phyloP scores from a whole-genome alignment of 1,140 invertebrate genomes.

The Conus betulinus region DNA sequence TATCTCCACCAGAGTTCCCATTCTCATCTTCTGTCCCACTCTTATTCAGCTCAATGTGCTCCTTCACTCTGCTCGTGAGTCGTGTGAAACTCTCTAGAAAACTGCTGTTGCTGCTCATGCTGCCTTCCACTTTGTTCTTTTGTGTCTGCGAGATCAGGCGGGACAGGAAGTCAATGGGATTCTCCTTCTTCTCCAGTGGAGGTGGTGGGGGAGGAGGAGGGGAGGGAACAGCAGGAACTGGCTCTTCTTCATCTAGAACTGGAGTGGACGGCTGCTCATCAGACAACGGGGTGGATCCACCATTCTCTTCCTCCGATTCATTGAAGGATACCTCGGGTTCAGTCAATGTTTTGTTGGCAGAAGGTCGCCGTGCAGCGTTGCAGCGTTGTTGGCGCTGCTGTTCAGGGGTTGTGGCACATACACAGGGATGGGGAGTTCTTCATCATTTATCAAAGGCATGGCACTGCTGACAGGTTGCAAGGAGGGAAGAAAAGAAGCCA shows the following conservation, averaged over 20 bases:
- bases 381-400: conserved; percentile 33
- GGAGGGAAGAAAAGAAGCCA: conserved; percentile 33
- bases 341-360: conserved; percentile 34
- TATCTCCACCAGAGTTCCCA: background rate
- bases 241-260: conserved; percentile 60
- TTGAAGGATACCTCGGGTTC: conserved; percentile 33
- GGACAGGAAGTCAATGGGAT: conserved; percentile 72
- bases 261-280: conserved; percentile 64
- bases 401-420: conserved; percentile 41
- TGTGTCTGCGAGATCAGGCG: conserved; percentile 67
- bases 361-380: conserved; percentile 12
- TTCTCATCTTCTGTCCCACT: background rate
- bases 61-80: conserved; percentile 48
- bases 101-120: conserved; percentile 43
- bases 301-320: conserved; percentile 52
- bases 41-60: conserved; percentile 3
- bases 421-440: conserved; percentile 47
- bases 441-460: background rate
- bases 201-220: conserved; percentile 23
- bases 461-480: conserved; percentile 31
- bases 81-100: conserved; percentile 66
- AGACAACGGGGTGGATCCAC: conserved; percentile 63
- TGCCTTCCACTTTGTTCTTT: conserved; percentile 47
- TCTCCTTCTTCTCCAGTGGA: conserved; percentile 47
- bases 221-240: conserved; percentile 26